Conservation (phyloP, 2,797 vertebrate species). For the Sebastes ruberrimus region DNA sequence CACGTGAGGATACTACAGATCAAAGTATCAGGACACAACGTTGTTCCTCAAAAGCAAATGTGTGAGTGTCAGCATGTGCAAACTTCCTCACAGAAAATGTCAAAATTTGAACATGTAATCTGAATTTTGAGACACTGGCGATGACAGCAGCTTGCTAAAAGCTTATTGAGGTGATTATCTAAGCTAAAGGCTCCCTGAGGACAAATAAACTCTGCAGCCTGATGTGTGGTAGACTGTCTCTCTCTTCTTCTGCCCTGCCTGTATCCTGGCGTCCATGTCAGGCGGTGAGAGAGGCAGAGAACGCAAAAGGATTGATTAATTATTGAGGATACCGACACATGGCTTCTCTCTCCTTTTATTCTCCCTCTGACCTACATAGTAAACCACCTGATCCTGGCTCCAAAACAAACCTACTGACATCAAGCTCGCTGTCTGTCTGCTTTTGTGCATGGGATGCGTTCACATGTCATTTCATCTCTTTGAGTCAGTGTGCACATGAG, state of each 20-base stretch:
- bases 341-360: constrained; percentile 53
- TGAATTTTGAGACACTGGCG: constrained; percentile 14
- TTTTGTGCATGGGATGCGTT: not conserved
- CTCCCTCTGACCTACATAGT: constrained; percentile 69
- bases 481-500: not conserved
- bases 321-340: constrained; percentile 67
- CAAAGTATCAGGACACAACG: not conserved
- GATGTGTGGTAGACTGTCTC: constrained; percentile 3
- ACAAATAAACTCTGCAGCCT: constrained; percentile 20
- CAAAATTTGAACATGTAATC: not conserved
- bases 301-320: constrained; percentile 61
- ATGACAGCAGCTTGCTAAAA: constrained; percentile 31
- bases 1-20: not conserved
- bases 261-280: not conserved
- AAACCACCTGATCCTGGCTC: constrained; percentile 63
- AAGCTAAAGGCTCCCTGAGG: constrained; percentile 36
- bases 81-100: not conserved
- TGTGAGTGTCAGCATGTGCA: not conserved
- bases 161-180: constrained; percentile 38
- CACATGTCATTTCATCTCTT: not conserved
- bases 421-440: not conserved
- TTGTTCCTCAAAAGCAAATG: constrained; percentile 6
- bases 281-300: constrained; percentile 11
- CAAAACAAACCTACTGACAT: constrained; percentile 56
- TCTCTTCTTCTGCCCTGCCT: constrained; percentile 21